phyloP scores from a whole-genome alignment of 1,140 invertebrate genomes.

The Euglossa dilemma region DNA sequence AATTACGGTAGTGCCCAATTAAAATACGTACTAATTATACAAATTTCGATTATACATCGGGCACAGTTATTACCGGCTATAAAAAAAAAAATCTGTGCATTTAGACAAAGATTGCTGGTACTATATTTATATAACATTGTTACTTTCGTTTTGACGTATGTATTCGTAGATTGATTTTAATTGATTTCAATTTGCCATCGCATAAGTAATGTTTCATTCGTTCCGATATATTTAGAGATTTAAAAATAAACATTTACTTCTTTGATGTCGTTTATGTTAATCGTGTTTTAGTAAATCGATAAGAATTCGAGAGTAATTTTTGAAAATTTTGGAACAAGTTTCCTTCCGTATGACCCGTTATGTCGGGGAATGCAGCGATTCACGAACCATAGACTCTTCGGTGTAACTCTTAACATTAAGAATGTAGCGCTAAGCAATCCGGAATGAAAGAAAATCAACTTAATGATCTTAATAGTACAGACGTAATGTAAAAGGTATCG shows the following conservation, averaged over 20 bases:
- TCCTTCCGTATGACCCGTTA: conserved; percentile 64
- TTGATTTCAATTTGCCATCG: conserved; percentile 33
- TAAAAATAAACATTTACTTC: not conserved
- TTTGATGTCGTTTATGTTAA: not conserved
- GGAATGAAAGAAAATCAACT: conserved; percentile 10
- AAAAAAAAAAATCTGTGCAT: not conserved
- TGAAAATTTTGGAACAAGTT: conserved; percentile 59
- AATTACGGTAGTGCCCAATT: conserved; percentile 25
- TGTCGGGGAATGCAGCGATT: conserved; percentile 70
- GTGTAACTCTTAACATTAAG: conserved; percentile 50
- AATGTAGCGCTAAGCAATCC: conserved; percentile 48
- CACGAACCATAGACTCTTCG: conserved; percentile 56
- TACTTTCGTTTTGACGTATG: conserved; percentile 1
- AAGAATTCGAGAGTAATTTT: conserved; percentile 27
- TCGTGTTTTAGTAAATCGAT: not conserved
- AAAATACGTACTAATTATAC: conserved; percentile 24
- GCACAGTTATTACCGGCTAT: not conserved
- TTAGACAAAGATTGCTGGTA: not conserved
- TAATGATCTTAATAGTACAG: not conserved
- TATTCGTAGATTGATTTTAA: conserved; percentile 4
- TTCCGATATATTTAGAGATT: no score
- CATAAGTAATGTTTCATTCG: not conserved
- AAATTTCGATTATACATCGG: conserved; percentile 38
- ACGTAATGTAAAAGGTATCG: not conserved
- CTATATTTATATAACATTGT: conserved; percentile 1